These are phyloP conservation scores for Eustalomyia histrio DNA, from an alignment of 2,888 invertebrate species.

Conservation along the genomic window DNA sequence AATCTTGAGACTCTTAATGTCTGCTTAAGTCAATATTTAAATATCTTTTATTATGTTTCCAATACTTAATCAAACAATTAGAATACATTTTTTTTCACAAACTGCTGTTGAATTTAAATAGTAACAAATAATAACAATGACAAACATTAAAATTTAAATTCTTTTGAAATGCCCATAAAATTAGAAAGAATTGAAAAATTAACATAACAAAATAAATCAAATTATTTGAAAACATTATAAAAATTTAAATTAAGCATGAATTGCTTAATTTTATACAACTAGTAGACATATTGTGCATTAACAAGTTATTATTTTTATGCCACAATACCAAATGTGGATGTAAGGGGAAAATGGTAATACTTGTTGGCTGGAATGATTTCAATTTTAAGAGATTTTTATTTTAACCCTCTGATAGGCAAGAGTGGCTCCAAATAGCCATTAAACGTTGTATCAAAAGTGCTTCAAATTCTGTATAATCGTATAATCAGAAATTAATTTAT, in stretches of 20 bases:
- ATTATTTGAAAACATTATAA: conserved; percentile 35
- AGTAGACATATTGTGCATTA: conserved; percentile 19
- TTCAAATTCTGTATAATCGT: too few species aligned
- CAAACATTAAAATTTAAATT: conserved; percentile 25
- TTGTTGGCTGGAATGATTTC: too few species aligned
- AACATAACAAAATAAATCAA: conserved; percentile 55
- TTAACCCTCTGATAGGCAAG: too few species aligned
- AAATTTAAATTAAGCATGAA: conserved; percentile 64
- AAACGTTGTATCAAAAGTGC: too few species aligned
- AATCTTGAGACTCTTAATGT: conserved; percentile 16
- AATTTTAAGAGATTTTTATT: too few species aligned
- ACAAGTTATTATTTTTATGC: conserved; percentile 37
- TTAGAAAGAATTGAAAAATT: conserved; percentile 41
- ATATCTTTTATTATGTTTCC: background rate
- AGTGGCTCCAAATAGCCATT: too few species aligned
- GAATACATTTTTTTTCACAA: conserved; percentile 52
- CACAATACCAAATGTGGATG: background rate
- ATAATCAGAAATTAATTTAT: too few species aligned
- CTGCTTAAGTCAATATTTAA: conserved; percentile 46
- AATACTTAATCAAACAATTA: conserved; percentile 32
- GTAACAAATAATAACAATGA: conserved; percentile 34
- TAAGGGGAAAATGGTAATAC: conserved; percentile 30
- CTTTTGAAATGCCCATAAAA: conserved; percentile 3
- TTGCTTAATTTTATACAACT: conserved; percentile 46
- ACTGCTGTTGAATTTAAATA: conserved; percentile 36